Evolutionary conservation across 2,888 invertebrate genomes (phyloP), one percentile per base, ranked within the genome.

Genomic region (Exephanes ischioxanthus): DNA sequence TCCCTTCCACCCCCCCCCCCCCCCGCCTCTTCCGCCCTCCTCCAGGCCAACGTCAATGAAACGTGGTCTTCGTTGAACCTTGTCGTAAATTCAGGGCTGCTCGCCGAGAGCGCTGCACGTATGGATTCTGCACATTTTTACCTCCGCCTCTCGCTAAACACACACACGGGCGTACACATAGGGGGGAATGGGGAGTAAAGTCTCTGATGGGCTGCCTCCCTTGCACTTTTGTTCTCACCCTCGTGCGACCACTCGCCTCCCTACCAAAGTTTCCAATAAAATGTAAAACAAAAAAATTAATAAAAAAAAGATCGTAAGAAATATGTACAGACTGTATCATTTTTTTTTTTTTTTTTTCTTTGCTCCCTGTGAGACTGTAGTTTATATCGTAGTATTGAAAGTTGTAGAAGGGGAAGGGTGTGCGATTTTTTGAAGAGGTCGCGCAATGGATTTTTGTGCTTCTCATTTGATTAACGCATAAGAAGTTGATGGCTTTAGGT

Each of bases 251-350:
- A 14, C 41, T 37, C 71, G 73, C 30, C 26, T 58, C 66, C 55
- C 22, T 67, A 41, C 78, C 72, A 58, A 79, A 75, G 66, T 77
- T 80, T 72, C 77, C 80, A 80, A 80, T 84, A 84, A 84, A 84
- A 53, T 76, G 63, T 45, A 71, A 58, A 41, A 37, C 26, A 26
- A 41, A 41, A 37, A 41, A 41, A 41, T 41, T 9, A 11, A 41
- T 9, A 11, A 9, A 41, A 1, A 41, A 41, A 9, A 11, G 9
- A 41, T 30, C 30, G 9, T 41, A 41, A 2, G 11, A 11, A 41
- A 41, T 11, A 11, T 41, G 41, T 41, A 41, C 9, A 11, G 41
- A 11, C 0, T 11, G 11, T 9, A 0, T 41, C 2, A 41, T 9
- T 30, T 30, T 30, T 30, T 30, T 11, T 37, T 37, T 9, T 6